Evolutionary conservation across 2,888 invertebrate species (phyloP).

Genomic region (Tryphoninae sp.): DNA sequence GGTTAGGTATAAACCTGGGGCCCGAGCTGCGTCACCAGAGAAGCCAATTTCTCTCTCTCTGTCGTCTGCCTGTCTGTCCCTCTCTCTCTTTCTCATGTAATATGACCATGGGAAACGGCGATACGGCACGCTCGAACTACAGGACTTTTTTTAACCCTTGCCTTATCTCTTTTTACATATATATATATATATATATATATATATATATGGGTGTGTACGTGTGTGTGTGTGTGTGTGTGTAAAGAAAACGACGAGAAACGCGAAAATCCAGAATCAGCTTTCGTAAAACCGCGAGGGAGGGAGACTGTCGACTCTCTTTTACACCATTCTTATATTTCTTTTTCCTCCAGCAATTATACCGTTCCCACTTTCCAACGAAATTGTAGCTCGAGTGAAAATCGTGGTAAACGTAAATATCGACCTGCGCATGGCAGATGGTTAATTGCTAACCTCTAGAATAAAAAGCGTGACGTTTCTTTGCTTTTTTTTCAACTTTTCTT

Average conservation of each 20-base stretch:
- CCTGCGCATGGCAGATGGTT: neutral
- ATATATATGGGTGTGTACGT: no score
- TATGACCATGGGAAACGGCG: conserved; percentile 62
- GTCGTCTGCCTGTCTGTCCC: conserved; percentile 1
- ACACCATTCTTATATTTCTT: conserved; percentile 1
- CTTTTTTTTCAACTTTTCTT: neutral
- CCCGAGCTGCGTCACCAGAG: conserved; percentile 62
- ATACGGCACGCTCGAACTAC: conserved; percentile 64
- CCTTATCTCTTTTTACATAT: neutral
- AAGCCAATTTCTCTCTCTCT: conserved; percentile 47
- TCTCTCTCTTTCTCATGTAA: conserved; percentile 48
- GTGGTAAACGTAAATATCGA: neutral
- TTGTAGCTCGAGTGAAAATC: neutral
- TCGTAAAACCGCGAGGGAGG: neutral
- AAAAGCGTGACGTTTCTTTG: neutral
- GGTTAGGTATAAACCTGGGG: neutral
- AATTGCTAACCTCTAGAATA: neutral
- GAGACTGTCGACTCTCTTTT: neutral
- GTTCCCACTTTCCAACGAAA: neutral
- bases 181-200: neutral
- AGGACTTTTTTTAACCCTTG: conserved; percentile 40
- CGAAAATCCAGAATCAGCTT: neutral
- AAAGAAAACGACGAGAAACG: neutral
- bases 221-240: neutral
- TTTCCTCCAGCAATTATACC: neutral